phyloP scores from a whole-genome alignment of 1,140 invertebrate species.

The Nixonia krombeini region DNA sequence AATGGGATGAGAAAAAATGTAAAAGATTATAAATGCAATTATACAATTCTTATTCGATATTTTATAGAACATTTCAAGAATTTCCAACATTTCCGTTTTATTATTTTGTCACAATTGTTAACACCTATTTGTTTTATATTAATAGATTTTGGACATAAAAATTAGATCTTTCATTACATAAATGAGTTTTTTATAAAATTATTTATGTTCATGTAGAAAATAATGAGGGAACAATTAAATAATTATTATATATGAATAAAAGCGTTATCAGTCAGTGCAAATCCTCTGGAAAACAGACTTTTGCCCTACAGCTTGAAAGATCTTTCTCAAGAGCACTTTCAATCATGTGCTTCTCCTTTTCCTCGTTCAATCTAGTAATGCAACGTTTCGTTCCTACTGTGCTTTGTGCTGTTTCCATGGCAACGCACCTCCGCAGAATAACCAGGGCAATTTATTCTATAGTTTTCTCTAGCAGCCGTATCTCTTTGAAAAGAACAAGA shows the following conservation, averaged over 20 bases:
- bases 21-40: no score
- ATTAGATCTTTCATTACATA: no score
- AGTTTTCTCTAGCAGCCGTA: slow-evolving; percentile 25
- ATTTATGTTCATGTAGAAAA: no score
- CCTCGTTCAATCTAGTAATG: slow-evolving; percentile 23
- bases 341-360: slow-evolving; percentile 34
- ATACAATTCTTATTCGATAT: no score
- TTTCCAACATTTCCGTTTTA: no score
- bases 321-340: slow-evolving; percentile 18
- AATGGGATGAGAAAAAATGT: no score
- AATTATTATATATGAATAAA: background rate
- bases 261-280: background rate
- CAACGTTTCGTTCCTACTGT: slow-evolving; percentile 31
- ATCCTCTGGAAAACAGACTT: slow-evolving; percentile 13
- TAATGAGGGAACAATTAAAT: no score
- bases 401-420: slow-evolving; percentile 32
- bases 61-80: no score
- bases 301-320: slow-evolving; percentile 4
- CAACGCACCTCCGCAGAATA: slow-evolving; percentile 20
- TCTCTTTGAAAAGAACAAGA: slow-evolving; percentile 8
- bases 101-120: no score
- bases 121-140: no score
- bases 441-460: slow-evolving; percentile 42
- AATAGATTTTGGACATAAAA: no score
- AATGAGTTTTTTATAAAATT: no score